A percentile compares a stretch with the other conserved stretches of the same genome.
Conservation (phyloP, 2,113 vertebrate species). For the human (Homo sapiens) region GRCh38 chr15:52516501-52517000, state of each 20-base stretch:
- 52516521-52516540: background rate
- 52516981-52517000: background rate
- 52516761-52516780: background rate
- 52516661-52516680: background rate
- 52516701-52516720: background rate
- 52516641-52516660: background rate
- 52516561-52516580: background rate
- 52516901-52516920: conserved; percentile 17
- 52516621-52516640: background rate
- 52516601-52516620: background rate
- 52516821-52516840: background rate
- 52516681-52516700: background rate
- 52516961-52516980: background rate
- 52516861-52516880: background rate
- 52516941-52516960: conserved; percentile 1
- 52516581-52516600: background rate
- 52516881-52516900: background rate
- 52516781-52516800: background rate
- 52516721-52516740: background rate
- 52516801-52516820: background rate
- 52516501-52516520: background rate
- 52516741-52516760: background rate
- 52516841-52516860: conserved; percentile 2
- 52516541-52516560: background rate
- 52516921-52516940: conserved; percentile 8